Conservation (phyloP, 1,140 invertebrate species). For the Euglossa dilemma region DNA sequence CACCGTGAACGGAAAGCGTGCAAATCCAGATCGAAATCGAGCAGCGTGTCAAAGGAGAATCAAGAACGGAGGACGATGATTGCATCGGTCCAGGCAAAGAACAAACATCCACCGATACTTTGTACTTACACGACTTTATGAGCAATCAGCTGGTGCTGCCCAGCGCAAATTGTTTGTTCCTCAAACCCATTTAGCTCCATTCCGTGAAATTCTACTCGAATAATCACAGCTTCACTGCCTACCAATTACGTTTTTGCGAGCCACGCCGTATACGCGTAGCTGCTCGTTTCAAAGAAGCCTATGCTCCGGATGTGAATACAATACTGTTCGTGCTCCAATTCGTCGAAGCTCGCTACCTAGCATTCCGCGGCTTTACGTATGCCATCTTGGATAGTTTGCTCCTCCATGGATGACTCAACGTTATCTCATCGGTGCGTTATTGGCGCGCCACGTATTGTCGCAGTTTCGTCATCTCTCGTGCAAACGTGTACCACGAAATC, state of each 20-base stretch:
- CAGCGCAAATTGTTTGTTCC: slow-evolving; percentile 82
- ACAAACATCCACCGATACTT: slow-evolving; percentile 76
- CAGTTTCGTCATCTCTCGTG: neutral
- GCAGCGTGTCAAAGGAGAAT: slow-evolving; percentile 12
- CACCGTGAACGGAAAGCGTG: neutral
- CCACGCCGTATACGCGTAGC: slow-evolving; percentile 42
- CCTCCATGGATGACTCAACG: neutral
- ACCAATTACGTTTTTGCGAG: slow-evolving; percentile 79
- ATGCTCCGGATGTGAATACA: slow-evolving; percentile 44
- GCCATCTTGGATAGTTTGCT: neutral
- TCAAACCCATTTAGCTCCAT: slow-evolving; percentile 82
- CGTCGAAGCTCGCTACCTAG: slow-evolving; percentile 44
- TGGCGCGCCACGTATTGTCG: neutral
- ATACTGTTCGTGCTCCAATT: slow-evolving; percentile 57
- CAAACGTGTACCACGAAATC: neutral
- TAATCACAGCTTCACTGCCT: slow-evolving; percentile 80
- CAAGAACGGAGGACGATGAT: slow-evolving; percentile 51
- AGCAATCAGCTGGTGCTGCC: slow-evolving; percentile 79
- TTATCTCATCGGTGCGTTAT: neutral
- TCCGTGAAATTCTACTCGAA: slow-evolving; percentile 81
- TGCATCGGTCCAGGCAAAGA: slow-evolving; percentile 68
- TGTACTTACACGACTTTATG: slow-evolving; percentile 79
- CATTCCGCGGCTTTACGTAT: neutral
- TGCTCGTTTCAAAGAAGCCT: slow-evolving; percentile 56
- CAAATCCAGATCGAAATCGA: neutral